Base-by-base conservation (phyloP, 2,888 invertebrate genomes). In the Melipona bicolor region DNA sequence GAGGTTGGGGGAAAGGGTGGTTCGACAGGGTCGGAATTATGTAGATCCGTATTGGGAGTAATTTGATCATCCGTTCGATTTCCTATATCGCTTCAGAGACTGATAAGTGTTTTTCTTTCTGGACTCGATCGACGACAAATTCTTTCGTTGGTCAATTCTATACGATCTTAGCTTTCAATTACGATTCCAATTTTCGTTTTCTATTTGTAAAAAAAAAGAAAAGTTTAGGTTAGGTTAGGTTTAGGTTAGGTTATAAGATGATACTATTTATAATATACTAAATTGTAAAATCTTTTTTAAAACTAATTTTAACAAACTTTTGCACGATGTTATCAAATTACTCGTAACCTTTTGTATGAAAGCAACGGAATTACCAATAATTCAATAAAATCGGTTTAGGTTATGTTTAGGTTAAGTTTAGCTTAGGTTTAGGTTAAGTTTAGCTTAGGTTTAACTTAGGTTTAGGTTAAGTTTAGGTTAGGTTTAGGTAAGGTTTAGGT, bases 11-110 rank as follows among this genome's bases (percentile, higher is more conserved):
- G 43, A 9, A 11, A 43, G 27, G 17, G 32, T 24, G 17, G 4
- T n/a, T 11, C n/a, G 32, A 24, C n/a, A 24, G 36, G 24, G 5
- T 49, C 24, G 49, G 50, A 50, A 65, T 56, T 56, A 19, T 27
- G 13, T 61, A 76, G 21, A n/a, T 59, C 59, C 73, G 56, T 27
- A n/a, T 32, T 64, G 64, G 64, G 65, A 64, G 36, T 24, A 36
- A 74, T 52, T 74, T 64, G 24, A 52, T 64, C n/a, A 19, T 24
- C 13, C 19, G 21, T 52, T 36, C 64, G 49, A 50, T 5, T 21
- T 15, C 9, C 43, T n/a, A 50, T 32, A 21, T 9, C 32, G 54
- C n/a, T 36, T n/a, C 56, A 27, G n/a, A 36, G 27, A 13, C 17
- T 36, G 32, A 17, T 4, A 13, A 9, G 21, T 54, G 15, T n/a